Conservation (phyloP, 2,797 vertebrate species). For the Trichosurus vulpecula region DNA sequence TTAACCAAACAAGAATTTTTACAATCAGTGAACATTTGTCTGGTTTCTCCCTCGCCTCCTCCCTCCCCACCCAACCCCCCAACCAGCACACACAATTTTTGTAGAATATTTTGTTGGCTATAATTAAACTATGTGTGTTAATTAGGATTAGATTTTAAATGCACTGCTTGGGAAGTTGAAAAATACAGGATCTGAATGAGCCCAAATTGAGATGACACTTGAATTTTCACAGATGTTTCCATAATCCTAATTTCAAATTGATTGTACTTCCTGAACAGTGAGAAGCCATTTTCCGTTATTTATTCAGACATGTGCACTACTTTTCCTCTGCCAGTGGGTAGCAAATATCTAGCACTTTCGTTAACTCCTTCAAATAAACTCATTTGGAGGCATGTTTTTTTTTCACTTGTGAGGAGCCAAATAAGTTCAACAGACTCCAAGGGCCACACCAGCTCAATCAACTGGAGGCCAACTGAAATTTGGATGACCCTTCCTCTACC, state of each 20-base stretch:
- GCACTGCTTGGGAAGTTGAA: slow-evolving; percentile 84
- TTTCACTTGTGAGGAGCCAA: slow-evolving; percentile 58
- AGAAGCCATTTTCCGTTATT: slow-evolving; percentile 85
- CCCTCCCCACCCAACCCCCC: slow-evolving; percentile 74
- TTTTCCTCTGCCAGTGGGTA: slow-evolving; percentile 79
- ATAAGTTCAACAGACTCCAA: slow-evolving; percentile 50
- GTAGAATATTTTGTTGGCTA: slow-evolving; percentile 86
- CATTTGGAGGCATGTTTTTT: slow-evolving; percentile 76
- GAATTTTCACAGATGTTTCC: slow-evolving; percentile 87
- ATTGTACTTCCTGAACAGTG: slow-evolving; percentile 86
- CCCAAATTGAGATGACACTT: slow-evolving; percentile 87
- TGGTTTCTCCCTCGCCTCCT: slow-evolving; percentile 78
- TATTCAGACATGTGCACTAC: slow-evolving; percentile 81
- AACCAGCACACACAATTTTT: slow-evolving; percentile 82
- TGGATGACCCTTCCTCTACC: slow-evolving; percentile 20
- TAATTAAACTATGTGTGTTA: slow-evolving; percentile 87
- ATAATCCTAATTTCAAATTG: slow-evolving; percentile 88
- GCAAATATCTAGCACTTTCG: slow-evolving; percentile 79
- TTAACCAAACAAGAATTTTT: slow-evolving; percentile 84
- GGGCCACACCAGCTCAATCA: neutral
- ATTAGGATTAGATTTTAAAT: slow-evolving; percentile 88
- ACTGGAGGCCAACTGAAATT: neutral
- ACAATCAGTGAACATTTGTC: slow-evolving; percentile 85
- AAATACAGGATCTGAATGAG: slow-evolving; percentile 86
- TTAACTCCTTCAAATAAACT: slow-evolving; percentile 82